phyloP scores from a whole-genome alignment of 2,888 invertebrate genomes.

The Psylliodes chrysocephalus region DNA sequence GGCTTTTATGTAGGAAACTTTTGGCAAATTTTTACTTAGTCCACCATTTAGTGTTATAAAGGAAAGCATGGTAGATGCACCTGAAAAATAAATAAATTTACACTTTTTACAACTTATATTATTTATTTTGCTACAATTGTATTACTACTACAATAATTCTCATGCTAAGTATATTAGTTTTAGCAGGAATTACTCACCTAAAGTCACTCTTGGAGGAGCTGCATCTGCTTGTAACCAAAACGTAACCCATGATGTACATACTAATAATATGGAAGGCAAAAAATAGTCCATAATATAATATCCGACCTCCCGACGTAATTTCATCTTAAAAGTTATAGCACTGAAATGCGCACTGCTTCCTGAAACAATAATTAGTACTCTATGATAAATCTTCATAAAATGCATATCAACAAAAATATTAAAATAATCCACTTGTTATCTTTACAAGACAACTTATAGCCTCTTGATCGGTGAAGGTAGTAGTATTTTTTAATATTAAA shows the following conservation, averaged over 20 bases:
- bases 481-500: too few species aligned
- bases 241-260: constrained; percentile 88
- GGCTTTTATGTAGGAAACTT: constrained; percentile 90
- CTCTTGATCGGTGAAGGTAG: too few species aligned
- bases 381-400: too few species aligned
- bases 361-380: constrained; percentile 66
- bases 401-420: too few species aligned
- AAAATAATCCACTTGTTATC: too few species aligned
- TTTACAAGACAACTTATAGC: too few species aligned
- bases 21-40: constrained; percentile 85
- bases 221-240: constrained; percentile 91
- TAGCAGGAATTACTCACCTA: constrained; percentile 73
- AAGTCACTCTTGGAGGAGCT: constrained; percentile 81
- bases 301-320: constrained; percentile 82
- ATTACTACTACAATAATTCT: too few species aligned
- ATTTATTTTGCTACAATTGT: too few species aligned
- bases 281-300: constrained; percentile 91
- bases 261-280: constrained; percentile 86
- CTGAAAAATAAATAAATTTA: constrained; percentile 60
- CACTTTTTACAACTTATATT: too few species aligned
- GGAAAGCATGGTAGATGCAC: constrained; percentile 86
- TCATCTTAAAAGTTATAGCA: constrained; percentile 80
- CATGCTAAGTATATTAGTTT: too few species aligned
- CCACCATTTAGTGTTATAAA: constrained; percentile 89
- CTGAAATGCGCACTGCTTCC: constrained; percentile 80